A percentile compares a stretch with the other conserved stretches of the same genome.
These are phyloP conservation scores for Apocheima hispidaria DNA, from an alignment of 2,888 invertebrate species.

Conservation along the genomic window DNA sequence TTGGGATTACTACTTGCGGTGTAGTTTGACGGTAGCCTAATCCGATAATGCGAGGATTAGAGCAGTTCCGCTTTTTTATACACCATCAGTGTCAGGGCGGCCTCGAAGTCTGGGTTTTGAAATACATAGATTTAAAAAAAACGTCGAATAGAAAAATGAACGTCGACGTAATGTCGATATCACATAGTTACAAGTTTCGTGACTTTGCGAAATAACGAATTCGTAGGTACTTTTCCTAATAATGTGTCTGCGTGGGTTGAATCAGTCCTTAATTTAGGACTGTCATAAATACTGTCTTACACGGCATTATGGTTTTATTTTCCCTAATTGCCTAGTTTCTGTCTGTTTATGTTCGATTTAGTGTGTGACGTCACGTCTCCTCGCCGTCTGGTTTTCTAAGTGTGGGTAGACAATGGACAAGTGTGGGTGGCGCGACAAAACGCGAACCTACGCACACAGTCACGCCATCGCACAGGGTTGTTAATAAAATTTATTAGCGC, in stretches of 20 bases:
- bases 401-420: constrained; percentile 76
- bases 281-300: constrained; percentile 37
- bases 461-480: constrained; percentile 45
- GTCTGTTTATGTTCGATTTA: constrained; percentile 41
- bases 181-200: constrained; percentile 12
- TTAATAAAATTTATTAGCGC: constrained; percentile 42
- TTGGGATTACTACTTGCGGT: constrained; percentile 46
- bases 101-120: neutral
- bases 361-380: constrained; percentile 74
- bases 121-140: constrained; percentile 1
- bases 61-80: constrained; percentile 35
- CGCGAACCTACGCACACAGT: constrained; percentile 74
- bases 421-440: constrained; percentile 75
- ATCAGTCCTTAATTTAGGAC: constrained; percentile 7
- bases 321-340: constrained; percentile 60
- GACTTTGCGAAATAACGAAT: constrained; percentile 16
- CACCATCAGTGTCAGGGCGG: constrained; percentile 7
- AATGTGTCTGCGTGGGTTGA: constrained; percentile 17
- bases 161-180: constrained; percentile 1
- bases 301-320: constrained; percentile 46
- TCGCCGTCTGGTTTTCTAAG: constrained; percentile 56
- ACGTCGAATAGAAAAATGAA: neutral
- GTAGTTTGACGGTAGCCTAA: constrained; percentile 55
- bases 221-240: neutral
- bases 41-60: constrained; percentile 62